Evolutionary conservation across 2,797 vertebrate species (phyloP).

Genomic region (Todus mexicanus): DNA sequence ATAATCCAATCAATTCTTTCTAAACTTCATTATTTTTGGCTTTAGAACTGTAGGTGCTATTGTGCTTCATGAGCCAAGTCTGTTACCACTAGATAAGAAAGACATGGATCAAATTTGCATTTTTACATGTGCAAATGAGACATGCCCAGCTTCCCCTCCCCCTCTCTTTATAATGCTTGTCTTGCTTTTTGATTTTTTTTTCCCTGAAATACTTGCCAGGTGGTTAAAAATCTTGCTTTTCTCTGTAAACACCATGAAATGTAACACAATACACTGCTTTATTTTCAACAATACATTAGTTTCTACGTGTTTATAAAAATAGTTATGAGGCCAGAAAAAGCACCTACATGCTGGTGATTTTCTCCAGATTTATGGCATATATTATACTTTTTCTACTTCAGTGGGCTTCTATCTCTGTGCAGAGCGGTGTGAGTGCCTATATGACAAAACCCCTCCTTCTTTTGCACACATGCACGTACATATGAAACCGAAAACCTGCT

Average conservation of each 20-base stretch:
- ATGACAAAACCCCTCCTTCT: background rate
- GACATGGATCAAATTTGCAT: constrained; percentile 36
- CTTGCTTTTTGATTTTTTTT: background rate
- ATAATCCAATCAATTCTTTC: constrained; percentile 17
- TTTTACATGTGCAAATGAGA: constrained; percentile 42
- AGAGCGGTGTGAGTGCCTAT: background rate
- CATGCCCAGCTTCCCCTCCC: background rate
- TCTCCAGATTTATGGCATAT: background rate
- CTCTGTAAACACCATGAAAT: background rate
- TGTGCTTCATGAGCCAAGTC: background rate
- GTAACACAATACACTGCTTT: background rate
- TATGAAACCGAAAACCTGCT: background rate
- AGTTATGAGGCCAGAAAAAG: background rate
- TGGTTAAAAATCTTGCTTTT: background rate
- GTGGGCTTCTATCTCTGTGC: background rate
- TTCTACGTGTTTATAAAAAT: constrained; percentile 5
- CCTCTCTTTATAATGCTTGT: background rate
- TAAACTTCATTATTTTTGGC: constrained; percentile 51
- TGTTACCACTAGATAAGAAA: constrained; percentile 51
- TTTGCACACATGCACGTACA: background rate
- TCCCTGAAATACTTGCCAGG: background rate
- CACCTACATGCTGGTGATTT: background rate
- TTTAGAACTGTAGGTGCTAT: constrained; percentile 27
- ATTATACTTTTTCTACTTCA: constrained; percentile 4
- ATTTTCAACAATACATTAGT: background rate